Evolutionary conservation across 2,113 vertebrate species (phyloP).

Genomic region (Solea senegalensis): DNA sequence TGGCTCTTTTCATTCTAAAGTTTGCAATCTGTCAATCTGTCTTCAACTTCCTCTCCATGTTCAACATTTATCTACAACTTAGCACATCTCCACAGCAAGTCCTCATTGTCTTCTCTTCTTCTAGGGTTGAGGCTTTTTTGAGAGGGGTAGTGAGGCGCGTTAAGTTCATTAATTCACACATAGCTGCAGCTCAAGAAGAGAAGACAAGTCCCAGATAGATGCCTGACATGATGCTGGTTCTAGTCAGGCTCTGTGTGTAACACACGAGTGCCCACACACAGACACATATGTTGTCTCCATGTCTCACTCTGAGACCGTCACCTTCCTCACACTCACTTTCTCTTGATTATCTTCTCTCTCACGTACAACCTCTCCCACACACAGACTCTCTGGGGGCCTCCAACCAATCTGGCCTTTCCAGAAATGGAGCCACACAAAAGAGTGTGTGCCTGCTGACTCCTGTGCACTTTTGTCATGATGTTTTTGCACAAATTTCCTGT

Average conservation of each 20-base stretch:
- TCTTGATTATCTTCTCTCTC: conserved; percentile 15
- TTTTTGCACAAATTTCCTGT: background rate
- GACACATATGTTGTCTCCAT: conserved; percentile 17
- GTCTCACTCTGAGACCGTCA: conserved; percentile 2
- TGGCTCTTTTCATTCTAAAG: no score
- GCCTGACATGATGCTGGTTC: no score
- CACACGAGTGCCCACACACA: conserved; percentile 20
- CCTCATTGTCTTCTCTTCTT: no score
- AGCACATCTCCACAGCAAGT: no score
- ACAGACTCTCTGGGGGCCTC: conserved; percentile 2
- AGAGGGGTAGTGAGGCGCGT: no score
- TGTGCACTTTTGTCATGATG: background rate
- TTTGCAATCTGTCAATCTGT: no score
- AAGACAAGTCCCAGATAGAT: no score
- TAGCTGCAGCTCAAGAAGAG: no score
- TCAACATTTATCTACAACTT: no score
- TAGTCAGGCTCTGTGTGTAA: conserved; percentile 11
- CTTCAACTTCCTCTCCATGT: no score
- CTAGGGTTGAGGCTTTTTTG: no score
- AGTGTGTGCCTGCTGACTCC: background rate
- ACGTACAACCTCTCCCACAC: conserved; percentile 2
- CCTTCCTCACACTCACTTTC: background rate
- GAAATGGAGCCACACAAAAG: conserved; percentile 6
- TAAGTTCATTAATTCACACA: no score
- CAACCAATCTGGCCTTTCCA: conserved; percentile 28